Percentiles rank a stretch among this genome's conserved stretches.
Conservation (phyloP, 2,113 vertebrate species). For the Macaca nemestrina region DNA sequence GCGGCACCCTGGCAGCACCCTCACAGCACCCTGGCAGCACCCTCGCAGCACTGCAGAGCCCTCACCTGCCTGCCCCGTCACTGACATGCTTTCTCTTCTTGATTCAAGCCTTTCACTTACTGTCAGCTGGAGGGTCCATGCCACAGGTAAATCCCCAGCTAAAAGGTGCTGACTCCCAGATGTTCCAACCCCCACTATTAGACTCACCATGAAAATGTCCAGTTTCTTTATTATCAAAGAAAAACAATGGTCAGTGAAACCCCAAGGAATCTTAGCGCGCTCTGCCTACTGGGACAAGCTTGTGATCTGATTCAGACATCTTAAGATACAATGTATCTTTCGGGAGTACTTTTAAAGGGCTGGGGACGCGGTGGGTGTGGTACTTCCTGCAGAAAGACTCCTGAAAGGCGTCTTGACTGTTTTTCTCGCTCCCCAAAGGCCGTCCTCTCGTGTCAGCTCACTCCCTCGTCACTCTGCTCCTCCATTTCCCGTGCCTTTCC, state of each 20-base stretch:
- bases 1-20: too few relatives aligned
- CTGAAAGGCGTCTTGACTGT: neutral
- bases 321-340: too few relatives aligned
- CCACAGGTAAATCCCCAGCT: neutral
- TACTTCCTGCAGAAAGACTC: neutral
- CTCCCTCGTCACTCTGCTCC: neutral
- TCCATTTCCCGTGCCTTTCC: neutral
- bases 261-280: neutral
- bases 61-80: accelerated
- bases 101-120: neutral
- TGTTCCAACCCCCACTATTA: too few relatives aligned
- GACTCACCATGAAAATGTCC: neutral
- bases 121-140: neutral
- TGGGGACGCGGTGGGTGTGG: too few relatives aligned
- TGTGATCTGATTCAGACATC: neutral
- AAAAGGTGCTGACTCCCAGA: too few relatives aligned
- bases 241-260: neutral
- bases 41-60: too few relatives aligned
- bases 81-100: neutral
- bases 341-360: neutral
- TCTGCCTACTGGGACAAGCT: neutral
- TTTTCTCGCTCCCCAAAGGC: neutral
- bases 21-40: too few relatives aligned
- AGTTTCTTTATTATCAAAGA: neutral
- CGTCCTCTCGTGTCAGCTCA: neutral